Evolutionary conservation across 2,888 invertebrate species (phyloP), one percentile per base, ranked within the genome.

Genomic region (Hetaerina titia): DNA sequence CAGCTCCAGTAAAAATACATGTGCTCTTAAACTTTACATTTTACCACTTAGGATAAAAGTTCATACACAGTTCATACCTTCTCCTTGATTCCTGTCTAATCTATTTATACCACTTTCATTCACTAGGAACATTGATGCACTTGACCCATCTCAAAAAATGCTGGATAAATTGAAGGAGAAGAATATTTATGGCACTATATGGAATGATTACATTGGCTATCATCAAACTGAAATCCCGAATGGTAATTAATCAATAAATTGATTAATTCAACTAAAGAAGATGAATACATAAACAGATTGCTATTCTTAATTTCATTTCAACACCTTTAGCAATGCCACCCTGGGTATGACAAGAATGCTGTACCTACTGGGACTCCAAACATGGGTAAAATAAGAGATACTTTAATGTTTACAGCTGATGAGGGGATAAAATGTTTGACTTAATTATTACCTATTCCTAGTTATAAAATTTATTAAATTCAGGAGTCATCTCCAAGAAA

Each of bases 161-260:
- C 56, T 92, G 56, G 92, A 92, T 22, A 92, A 92, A 56, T 56
- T 92, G 15, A 69, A 74, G 69, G 92, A 92, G 69, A 92, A 92
- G 92, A 92, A 69, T 19, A 92, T 92, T 22, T 92, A 92, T 92
- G 22, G 56, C 15, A 92, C 22, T 19, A 92, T 92, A 74, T 92
- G 92, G 92, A 64, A 92, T 69, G 92, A 92, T 74, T 92, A 64
- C 45, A 69, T 92, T 92, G 92, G 92, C 9, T 92, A 31, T 25
- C 74, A 92, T 56, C 92, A 92, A 56, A 92, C 92, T 57, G 69
- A 25, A 9, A 92, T 92, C n/a, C 92, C 92, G 15, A 56, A 92
- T 9, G 92, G 92, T 92, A 92, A 92, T 56, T 31, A 58, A 89
- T 90, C 69, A 69, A 90, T 19, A 13, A 58, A 58, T 17, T 60